Evolutionary conservation across 2,888 invertebrate species (phyloP), one percentile per base, ranked within the genome.

Genomic region (Leucophenga montana): DNA sequence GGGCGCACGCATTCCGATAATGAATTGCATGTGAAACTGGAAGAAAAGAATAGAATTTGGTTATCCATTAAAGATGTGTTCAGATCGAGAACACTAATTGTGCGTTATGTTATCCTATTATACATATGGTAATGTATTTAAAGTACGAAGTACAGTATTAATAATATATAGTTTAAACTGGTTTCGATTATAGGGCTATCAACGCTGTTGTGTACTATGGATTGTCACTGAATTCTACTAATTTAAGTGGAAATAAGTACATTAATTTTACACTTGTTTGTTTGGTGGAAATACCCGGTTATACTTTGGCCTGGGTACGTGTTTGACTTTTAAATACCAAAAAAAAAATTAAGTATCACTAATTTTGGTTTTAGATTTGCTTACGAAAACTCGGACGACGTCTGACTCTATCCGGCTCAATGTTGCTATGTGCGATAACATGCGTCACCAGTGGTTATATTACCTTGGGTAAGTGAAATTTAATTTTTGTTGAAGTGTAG

Each of bases 141-240:
- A n/a, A 39, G 22, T 16, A 39, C 39, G 39, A 39, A 48, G 6
- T 18, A 16, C 59, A 22, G 48, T 59, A 13, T 6, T 27, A 11
- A 22, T 3, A 13, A n/a, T 31, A 39, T 61, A n/a, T 6, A 20
- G 11, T 44, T 6, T 2, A 39, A 31, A 39, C 31, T 50, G 3
- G 8, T 5, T 5, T 46, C 5, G 44, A 13, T 66, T 56, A n/a
- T 13, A 88, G 87, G 92, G 90, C 91, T 22, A 91, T 92, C 2
- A 93, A 92, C 81, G 92, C 92, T 0, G 92, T 93, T 71, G 92
- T 93, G 3, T 94, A 91, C 79, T 94, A 93, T 79, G 94, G 93
- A 0, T 87, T 94, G 33, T 92, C 93, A 0, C 87, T 93, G 27
- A 93, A 92, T 83, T 91, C 93, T 0, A 92, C 92, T 0, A 91